phyloP scores from a whole-genome alignment of 2,888 invertebrate species.

The Pelosia muscerda region DNA sequence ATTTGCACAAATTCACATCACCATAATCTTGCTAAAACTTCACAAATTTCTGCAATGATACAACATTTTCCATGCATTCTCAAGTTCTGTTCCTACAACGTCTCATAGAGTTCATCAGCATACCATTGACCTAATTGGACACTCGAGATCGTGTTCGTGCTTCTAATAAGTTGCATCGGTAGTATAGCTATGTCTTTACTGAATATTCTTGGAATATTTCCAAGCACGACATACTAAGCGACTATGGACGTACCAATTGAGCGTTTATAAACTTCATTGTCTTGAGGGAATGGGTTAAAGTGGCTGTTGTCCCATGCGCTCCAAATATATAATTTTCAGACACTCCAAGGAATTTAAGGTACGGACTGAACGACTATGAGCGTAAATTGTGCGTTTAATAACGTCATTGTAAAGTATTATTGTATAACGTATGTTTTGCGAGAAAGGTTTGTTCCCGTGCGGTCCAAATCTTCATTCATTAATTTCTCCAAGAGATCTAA shows the following conservation, averaged over 20 bases:
- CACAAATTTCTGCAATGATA: not conserved
- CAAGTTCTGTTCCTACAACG: not conserved
- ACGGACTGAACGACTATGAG: too few relatives aligned
- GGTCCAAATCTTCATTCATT: too few relatives aligned
- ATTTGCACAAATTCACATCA: too few relatives aligned
- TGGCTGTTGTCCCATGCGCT: too few relatives aligned
- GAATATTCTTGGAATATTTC: too few relatives aligned
- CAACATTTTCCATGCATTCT: not conserved
- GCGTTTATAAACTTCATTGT: not conserved
- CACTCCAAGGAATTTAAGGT: too few relatives aligned
- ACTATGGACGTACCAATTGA: not conserved
- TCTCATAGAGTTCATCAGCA: not conserved
- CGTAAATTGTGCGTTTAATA: not conserved
- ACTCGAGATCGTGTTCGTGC: not conserved
- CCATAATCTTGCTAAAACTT: too few relatives aligned
- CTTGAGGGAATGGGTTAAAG: too few relatives aligned
- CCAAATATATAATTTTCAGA: too few relatives aligned
- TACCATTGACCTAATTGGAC: not conserved
- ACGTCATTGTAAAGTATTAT: not conserved
- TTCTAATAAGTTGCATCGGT: not conserved
- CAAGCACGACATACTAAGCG: not conserved
- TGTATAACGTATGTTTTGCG: not conserved
- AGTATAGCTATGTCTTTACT: not conserved
- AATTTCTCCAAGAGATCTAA: too few relatives aligned
- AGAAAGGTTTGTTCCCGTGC: too few relatives aligned